These are phyloP conservation scores for Cosmorhoe ocellata DNA, from an alignment of 2,888 invertebrate genomes.

Conservation along the genomic window DNA sequence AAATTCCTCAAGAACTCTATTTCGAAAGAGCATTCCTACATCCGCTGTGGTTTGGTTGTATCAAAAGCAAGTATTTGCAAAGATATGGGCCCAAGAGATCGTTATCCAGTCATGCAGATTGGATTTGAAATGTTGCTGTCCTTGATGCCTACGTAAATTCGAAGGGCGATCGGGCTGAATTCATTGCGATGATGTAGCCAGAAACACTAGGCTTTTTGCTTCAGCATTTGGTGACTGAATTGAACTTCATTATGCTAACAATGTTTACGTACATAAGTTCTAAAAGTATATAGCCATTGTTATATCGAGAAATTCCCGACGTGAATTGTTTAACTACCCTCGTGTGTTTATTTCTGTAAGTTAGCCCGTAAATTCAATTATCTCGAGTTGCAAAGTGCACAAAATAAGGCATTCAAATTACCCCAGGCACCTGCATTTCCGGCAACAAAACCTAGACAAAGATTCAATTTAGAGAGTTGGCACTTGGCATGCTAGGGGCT, in stretches of 20 bases:
- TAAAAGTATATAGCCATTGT: too few species aligned
- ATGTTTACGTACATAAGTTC: too few species aligned
- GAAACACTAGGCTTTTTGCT: conserved; percentile 4
- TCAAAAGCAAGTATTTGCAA: conserved; percentile 14
- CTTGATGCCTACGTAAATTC: conserved; percentile 27
- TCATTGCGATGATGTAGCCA: conserved; percentile 16
- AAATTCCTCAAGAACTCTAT: too few species aligned
- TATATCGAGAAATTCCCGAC: too few species aligned
- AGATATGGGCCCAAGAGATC: conserved; percentile 22
- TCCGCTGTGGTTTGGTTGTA: too few species aligned
- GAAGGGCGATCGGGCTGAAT: conserved; percentile 21
- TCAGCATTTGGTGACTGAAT: conserved; percentile 15
- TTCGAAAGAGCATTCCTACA: conserved; percentile 1
- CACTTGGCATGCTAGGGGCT: conserved; percentile 21
- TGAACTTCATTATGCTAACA: neutral
- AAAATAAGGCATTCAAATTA: conserved; percentile 21
- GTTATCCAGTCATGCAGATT: conserved; percentile 24
- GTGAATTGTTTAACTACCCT: too few species aligned
- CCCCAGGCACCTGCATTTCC: conserved; percentile 17
- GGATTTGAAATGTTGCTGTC: conserved; percentile 29
- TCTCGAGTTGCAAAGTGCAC: conserved; percentile 7
- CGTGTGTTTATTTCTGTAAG: neutral
- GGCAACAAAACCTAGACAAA: conserved; percentile 19
- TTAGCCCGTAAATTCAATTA: conserved; percentile 7
- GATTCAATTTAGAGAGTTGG: conserved; percentile 23